These are phyloP conservation scores for Dolomedes plantarius DNA, from an alignment of 2,888 invertebrate species.

Conservation along the genomic window DNA sequence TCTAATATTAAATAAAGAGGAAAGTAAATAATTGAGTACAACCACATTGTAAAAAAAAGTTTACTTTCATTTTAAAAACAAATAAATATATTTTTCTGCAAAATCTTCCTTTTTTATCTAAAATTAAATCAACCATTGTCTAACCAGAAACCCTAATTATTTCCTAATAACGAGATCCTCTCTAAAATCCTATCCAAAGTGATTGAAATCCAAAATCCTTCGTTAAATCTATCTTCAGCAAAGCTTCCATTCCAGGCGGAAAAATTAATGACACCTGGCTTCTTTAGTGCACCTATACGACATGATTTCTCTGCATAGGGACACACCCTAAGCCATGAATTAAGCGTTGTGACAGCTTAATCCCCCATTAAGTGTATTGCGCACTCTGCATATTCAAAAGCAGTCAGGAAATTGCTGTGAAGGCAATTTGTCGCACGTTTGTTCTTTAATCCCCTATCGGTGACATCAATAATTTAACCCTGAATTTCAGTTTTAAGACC, in stretches of 20 bases:
- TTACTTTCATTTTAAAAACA: too few species aligned
- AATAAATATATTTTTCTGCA: too few species aligned
- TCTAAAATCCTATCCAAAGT: neutral
- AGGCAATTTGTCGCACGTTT: conserved; percentile 61
- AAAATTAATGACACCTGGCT: conserved; percentile 30
- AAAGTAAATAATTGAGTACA: too few species aligned
- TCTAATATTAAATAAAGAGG: too few species aligned
- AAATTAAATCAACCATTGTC: too few species aligned
- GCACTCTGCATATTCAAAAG: conserved; percentile 54
- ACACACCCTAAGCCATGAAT: conserved; percentile 53
- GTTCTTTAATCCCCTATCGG: conserved; percentile 48
- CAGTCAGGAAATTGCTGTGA: conserved; percentile 38
- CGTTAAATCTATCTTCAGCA: neutral
- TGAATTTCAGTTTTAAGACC: conserved; percentile 56
- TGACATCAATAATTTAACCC: conserved; percentile 44
- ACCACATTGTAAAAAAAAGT: too few species aligned
- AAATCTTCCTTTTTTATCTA: too few species aligned
- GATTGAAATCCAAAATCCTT: neutral
- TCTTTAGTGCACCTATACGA: conserved; percentile 18
- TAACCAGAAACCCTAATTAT: too few species aligned
- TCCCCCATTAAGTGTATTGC: conserved; percentile 43
- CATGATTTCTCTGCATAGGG: conserved; percentile 25
- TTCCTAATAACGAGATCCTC: too few species aligned
- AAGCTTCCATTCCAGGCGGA: neutral
- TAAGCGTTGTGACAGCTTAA: conserved; percentile 41